A percentile compares a stretch with the other conserved stretches of the same genome.
These are phyloP conservation scores for Empis livida DNA, from an alignment of 2,888 invertebrate genomes.

Conservation along the genomic window DNA sequence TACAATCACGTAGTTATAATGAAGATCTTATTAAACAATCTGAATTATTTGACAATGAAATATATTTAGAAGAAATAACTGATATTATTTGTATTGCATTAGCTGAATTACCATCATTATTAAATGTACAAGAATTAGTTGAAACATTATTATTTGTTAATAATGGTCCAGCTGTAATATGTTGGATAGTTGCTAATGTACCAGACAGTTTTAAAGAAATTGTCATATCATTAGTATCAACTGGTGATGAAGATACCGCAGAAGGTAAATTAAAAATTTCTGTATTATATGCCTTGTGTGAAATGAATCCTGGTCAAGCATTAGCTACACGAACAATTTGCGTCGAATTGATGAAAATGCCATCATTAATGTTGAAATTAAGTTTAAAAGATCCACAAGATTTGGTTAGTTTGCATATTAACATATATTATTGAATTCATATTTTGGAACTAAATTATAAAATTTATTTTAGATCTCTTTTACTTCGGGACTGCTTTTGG, in stretches of 20 bases:
- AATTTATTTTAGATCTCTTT: conserved; percentile 51
- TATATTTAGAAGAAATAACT: conserved; percentile 88
- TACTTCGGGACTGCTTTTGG: conserved; percentile 76
- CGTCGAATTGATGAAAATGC: conserved; percentile 79
- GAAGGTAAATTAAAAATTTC: conserved; percentile 62
- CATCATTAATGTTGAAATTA: conserved; percentile 72
- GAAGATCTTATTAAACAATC: conserved; percentile 63
- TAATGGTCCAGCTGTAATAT: conserved; percentile 79
- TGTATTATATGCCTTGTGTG: conserved; percentile 68
- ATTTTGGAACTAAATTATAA: too few species aligned
- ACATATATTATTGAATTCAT: not conserved
- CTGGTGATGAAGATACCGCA: conserved; percentile 80
- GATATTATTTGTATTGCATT: conserved; percentile 89
- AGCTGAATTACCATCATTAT: conserved; percentile 78
- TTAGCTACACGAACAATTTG: conserved; percentile 75
- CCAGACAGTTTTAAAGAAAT: conserved; percentile 90
- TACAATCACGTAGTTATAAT: conserved; percentile 12
- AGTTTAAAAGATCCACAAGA: conserved; percentile 57
- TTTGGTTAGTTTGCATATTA: conserved; percentile 34
- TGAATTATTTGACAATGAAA: conserved; percentile 88
- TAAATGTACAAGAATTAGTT: conserved; percentile 68
- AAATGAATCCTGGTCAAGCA: conserved; percentile 80
- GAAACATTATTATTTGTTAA: conserved; percentile 83
- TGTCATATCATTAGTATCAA: conserved; percentile 68
- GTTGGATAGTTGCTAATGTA: conserved; percentile 85